phyloP scores from a whole-genome alignment of 2,113 vertebrate species.

The Orthonyx spaldingii region DNA sequence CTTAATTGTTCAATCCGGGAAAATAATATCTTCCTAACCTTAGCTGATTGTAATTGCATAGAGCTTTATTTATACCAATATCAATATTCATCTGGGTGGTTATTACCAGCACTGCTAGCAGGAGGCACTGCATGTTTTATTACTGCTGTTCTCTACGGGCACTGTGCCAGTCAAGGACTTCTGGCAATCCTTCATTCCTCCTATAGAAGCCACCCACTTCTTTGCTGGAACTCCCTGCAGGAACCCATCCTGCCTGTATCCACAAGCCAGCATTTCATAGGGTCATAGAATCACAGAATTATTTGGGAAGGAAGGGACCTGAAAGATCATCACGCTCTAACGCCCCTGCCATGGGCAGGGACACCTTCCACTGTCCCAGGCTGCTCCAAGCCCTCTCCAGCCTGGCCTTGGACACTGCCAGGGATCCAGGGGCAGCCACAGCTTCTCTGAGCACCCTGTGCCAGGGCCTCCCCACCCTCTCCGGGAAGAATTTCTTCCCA shows the following conservation, averaged over 20 bases:
- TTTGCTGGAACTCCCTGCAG: not conserved
- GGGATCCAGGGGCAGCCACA: not conserved
- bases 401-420: not conserved
- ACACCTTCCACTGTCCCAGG: not conserved
- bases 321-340: not conserved
- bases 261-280: not conserved
- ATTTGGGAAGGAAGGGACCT: not conserved
- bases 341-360: fast-evolving
- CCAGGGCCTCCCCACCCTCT: fast-evolving
- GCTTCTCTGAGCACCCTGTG: fast-evolving
- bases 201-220: not conserved
- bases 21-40: not conserved
- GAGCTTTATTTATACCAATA: constrained; percentile 5
- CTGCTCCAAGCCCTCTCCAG: fast-evolving
- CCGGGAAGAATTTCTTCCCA: not conserved
- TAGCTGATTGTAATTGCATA: not conserved
- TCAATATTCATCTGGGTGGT: not conserved
- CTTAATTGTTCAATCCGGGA: not conserved
- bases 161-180: not conserved
- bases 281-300: not conserved
- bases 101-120: not conserved
- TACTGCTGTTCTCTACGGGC: not conserved
- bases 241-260: not conserved
- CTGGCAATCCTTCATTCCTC: not conserved
- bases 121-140: not conserved